Evolutionary conservation across 1,140 invertebrate genomes (phyloP).

Genomic region (Chymomyza costata): DNA sequence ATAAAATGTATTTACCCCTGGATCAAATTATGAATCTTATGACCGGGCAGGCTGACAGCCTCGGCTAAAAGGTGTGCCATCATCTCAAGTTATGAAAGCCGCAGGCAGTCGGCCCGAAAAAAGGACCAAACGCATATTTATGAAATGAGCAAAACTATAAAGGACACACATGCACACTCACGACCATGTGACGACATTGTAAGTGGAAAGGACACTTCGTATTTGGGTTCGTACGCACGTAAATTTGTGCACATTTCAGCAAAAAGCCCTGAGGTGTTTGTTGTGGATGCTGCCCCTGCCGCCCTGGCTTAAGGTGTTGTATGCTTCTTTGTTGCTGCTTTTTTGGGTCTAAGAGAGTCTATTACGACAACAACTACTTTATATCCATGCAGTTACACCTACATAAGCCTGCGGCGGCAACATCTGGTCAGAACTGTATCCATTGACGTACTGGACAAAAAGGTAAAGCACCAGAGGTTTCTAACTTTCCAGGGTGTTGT

Average conservation of each 20-base stretch:
- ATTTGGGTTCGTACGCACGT: slow-evolving; percentile 44
- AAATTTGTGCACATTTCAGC: slow-evolving; percentile 72
- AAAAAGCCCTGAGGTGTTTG: slow-evolving; percentile 64
- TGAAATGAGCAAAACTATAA: slow-evolving; percentile 70
- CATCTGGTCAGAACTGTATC: slow-evolving; percentile 54
- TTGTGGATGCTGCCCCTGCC: slow-evolving; percentile 33
- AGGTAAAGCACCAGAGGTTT: too few species aligned
- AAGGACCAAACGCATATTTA: slow-evolving; percentile 71
- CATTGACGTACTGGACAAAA: background rate
- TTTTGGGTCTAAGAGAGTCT: slow-evolving; percentile 53
- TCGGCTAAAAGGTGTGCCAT: slow-evolving; percentile 58
- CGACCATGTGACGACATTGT: slow-evolving; percentile 63
- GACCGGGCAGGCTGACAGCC: slow-evolving; percentile 21
- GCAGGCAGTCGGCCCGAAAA: slow-evolving; percentile 53
- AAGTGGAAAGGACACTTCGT: slow-evolving; percentile 58
- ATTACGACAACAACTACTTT: slow-evolving; percentile 63
- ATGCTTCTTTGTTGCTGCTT: slow-evolving; percentile 33
- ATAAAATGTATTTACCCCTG: slow-evolving; percentile 75
- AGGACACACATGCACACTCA: slow-evolving; percentile 34
- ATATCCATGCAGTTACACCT: slow-evolving; percentile 69
- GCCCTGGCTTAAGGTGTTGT: slow-evolving; percentile 61
- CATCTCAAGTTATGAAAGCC: slow-evolving; percentile 57
- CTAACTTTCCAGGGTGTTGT: too few species aligned
- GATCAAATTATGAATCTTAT: slow-evolving; percentile 73
- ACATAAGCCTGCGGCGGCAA: slow-evolving; percentile 52